phyloP scores from a whole-genome alignment of 2,888 invertebrate genomes.

The Lepidochrysops patricia region DNA sequence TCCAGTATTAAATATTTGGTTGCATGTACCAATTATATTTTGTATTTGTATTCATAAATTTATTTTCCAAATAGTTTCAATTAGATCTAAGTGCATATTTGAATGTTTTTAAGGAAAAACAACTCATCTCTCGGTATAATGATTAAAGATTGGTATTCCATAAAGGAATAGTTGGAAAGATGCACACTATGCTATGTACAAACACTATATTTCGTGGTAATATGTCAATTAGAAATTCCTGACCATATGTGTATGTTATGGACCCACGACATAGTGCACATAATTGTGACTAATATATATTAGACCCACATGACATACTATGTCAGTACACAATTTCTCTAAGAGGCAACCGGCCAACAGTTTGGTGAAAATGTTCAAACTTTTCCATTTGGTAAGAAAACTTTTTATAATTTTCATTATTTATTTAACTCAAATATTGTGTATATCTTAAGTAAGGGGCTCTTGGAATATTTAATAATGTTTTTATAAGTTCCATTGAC shows the following conservation, averaged over 20 bases:
- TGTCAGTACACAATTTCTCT: background rate
- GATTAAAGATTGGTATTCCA: background rate
- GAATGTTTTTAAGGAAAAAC: background rate
- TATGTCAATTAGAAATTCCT: background rate
- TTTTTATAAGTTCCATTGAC: too few relatives aligned
- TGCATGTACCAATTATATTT: too few relatives aligned
- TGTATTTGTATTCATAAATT: too few relatives aligned
- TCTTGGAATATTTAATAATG: too few relatives aligned
- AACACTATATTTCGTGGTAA: background rate
- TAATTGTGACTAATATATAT: constrained; percentile 6
- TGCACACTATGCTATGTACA: background rate
- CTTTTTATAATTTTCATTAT: constrained; percentile 18
- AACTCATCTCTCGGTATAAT: background rate
- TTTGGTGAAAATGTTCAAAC: background rate
- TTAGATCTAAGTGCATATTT: too few relatives aligned
- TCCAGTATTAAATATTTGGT: too few relatives aligned
- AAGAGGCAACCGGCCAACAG: background rate
- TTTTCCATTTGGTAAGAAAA: constrained; percentile 8
- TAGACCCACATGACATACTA: background rate
- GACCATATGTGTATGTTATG: background rate
- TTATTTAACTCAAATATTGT: background rate
- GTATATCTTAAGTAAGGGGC: too few relatives aligned
- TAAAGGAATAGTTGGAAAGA: background rate
- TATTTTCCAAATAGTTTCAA: too few relatives aligned
- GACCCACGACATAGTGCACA: constrained; percentile 2